Evolutionary conservation across 2,113 vertebrate species (phyloP).

Genomic region (Paradisaea rubra): DNA sequence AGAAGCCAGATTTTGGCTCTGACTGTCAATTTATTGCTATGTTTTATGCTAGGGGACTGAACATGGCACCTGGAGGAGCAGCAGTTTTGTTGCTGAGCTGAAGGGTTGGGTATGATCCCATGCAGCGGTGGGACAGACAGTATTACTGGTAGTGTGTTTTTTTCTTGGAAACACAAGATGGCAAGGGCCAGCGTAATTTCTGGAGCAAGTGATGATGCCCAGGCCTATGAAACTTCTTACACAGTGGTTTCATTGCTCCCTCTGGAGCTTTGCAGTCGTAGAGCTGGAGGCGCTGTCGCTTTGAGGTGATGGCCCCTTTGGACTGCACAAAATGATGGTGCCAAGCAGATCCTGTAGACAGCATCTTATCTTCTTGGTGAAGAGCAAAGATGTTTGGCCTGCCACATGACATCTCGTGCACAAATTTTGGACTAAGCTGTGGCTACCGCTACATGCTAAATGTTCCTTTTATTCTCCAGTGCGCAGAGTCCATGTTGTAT

Average conservation of each 20-base stretch:
- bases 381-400: not conserved
- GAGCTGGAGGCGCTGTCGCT: accelerated
- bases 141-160: not conserved
- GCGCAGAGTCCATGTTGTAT: accelerated
- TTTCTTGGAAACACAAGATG: not conserved
- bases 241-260: accelerated
- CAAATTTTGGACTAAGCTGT: not conserved
- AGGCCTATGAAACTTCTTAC: accelerated
- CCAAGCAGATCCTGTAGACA: not conserved
- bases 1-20: not conserved
- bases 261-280: accelerated
- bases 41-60: not conserved
- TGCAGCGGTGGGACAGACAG: accelerated
- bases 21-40: accelerated
- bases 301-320: not conserved
- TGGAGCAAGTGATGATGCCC: not conserved
- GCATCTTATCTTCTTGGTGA: not conserved
- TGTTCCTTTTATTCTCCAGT: not conserved
- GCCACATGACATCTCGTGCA: accelerated
- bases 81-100: not conserved
- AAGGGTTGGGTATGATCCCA: not conserved
- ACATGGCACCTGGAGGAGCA: not conserved
- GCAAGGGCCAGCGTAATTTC: accelerated
- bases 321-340: not conserved
- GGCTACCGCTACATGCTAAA: not conserved